Conservation (phyloP, 1,140 invertebrate genomes). For the Drosophila albomicans region DNA sequence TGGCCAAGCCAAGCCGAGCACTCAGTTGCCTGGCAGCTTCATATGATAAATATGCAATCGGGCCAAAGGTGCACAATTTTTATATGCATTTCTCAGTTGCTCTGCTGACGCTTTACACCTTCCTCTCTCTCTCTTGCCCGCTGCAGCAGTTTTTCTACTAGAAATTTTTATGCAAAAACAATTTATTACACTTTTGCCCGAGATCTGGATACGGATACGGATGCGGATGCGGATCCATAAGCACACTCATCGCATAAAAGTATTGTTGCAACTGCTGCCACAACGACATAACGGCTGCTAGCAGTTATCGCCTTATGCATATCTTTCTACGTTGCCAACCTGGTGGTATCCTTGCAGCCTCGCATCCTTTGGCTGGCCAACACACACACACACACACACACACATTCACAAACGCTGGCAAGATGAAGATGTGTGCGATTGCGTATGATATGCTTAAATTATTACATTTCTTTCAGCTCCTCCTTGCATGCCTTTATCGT, state of each 20-base stretch:
- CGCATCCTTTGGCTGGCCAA: no score
- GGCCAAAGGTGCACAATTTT: constrained; percentile 74
- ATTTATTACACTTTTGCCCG: constrained; percentile 63
- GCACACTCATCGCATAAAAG: constrained; percentile 52
- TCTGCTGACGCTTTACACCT: constrained; percentile 6
- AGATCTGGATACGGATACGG: constrained; percentile 23
- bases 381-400: not conserved
- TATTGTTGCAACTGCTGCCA: constrained; percentile 56
- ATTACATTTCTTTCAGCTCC: constrained; percentile 55
- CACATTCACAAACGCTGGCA: not conserved
- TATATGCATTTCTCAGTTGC: constrained; percentile 69
- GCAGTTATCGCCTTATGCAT: constrained; percentile 66
- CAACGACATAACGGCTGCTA: constrained; percentile 34
- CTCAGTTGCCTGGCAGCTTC: constrained; percentile 56
- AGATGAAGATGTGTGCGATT: constrained; percentile 38
- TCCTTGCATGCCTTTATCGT: constrained; percentile 59
- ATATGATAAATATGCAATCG: constrained; percentile 78
- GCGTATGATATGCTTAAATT: constrained; percentile 74
- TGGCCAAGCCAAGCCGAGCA: constrained; percentile 9
- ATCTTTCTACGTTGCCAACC: constrained; percentile 1
- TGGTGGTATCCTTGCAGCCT: not conserved
- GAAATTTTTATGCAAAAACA: constrained; percentile 74
- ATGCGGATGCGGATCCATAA: constrained; percentile 14
- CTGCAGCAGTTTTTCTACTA: constrained; percentile 43
- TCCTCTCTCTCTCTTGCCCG: not conserved